phyloP scores from a whole-genome alignment of 2,113 vertebrate genomes.

The Crotalus helleri region DNA sequence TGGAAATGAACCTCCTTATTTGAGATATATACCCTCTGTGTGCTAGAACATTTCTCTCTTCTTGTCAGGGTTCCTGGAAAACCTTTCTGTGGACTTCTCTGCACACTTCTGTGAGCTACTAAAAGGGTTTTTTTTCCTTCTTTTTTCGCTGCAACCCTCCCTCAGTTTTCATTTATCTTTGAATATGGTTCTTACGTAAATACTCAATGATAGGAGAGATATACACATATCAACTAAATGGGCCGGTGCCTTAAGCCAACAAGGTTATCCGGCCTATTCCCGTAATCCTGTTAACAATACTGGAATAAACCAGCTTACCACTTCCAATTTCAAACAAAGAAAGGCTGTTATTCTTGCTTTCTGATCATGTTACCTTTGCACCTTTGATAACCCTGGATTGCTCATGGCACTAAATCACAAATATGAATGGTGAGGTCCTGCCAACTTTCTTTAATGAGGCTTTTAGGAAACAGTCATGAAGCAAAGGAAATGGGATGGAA shows the following conservation, averaged over 20 bases:
- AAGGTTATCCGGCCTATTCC: not conserved
- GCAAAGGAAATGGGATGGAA: too few species aligned
- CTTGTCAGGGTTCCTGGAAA: not conserved
- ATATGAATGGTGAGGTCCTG: not conserved
- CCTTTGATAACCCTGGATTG: not conserved
- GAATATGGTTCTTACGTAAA: not conserved
- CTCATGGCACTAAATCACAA: not conserved
- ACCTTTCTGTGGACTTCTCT: not conserved
- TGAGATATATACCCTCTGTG: not conserved
- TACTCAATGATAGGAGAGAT: not conserved
- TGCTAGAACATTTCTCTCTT: not conserved
- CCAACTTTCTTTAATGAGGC: not conserved
- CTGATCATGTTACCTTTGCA: not conserved
- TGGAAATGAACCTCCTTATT: not conserved
- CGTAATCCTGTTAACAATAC: not conserved
- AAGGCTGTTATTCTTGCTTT: not conserved
- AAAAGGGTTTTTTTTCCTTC: not conserved
- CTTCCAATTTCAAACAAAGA: not conserved
- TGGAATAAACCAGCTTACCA: not conserved
- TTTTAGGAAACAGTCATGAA: not conserved
- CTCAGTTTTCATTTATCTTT: not conserved
- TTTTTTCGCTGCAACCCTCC: not conserved
- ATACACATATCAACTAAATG: not conserved
- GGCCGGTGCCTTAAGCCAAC: not conserved
- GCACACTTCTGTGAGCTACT: not conserved